A percentile compares a stretch with the other conserved stretches of the same genome.
These are phyloP conservation scores for Ophion obscuratus DNA, from an alignment of 2,888 invertebrate genomes.

Conservation along the genomic window DNA sequence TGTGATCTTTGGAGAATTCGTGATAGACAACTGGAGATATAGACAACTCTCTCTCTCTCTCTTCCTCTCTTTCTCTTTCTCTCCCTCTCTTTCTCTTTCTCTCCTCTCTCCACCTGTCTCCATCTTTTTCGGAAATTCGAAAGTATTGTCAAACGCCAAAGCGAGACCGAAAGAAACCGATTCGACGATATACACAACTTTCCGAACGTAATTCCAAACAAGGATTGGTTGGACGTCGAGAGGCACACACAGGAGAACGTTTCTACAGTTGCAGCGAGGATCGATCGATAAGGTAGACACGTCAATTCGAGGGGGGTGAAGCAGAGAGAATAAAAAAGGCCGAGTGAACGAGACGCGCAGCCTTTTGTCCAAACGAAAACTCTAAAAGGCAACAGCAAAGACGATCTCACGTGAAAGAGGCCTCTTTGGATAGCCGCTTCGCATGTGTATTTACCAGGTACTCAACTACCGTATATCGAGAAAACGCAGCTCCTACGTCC, in stretches of 20 bases:
- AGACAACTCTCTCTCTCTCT: neutral
- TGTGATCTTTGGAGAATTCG: slow-evolving; percentile 47
- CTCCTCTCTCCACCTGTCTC: neutral
- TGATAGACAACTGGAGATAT: slow-evolving; percentile 66
- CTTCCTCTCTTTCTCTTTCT: neutral
- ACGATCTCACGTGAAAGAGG: slow-evolving; percentile 35
- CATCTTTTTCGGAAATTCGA: slow-evolving; percentile 7
- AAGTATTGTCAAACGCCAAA: slow-evolving; percentile 28
- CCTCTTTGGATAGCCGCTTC: slow-evolving; percentile 37
- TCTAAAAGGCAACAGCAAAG: slow-evolving; percentile 57
- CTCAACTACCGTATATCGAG: slow-evolving; percentile 9
- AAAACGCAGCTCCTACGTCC: slow-evolving; percentile 19
- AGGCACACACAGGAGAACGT: slow-evolving; percentile 13
- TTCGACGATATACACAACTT: slow-evolving; percentile 18
- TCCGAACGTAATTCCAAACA: slow-evolving; percentile 45
- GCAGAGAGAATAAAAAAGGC: slow-evolving; percentile 1
- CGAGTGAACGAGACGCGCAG: slow-evolving; percentile 8
- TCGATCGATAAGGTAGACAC: slow-evolving; percentile 63
- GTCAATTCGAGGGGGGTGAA: slow-evolving; percentile 53
- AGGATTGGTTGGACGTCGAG: slow-evolving; percentile 47
- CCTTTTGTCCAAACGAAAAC: slow-evolving; percentile 51
- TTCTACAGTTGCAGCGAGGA: slow-evolving; percentile 30
- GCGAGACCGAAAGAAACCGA: slow-evolving; percentile 19
- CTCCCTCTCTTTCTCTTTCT: neutral
- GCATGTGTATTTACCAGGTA: slow-evolving; percentile 12